A percentile compares a stretch with the other conserved stretches of the same genome.
phyloP scores from a whole-genome alignment of 2,113 vertebrate species.

The Pandion haliaetus region DNA sequence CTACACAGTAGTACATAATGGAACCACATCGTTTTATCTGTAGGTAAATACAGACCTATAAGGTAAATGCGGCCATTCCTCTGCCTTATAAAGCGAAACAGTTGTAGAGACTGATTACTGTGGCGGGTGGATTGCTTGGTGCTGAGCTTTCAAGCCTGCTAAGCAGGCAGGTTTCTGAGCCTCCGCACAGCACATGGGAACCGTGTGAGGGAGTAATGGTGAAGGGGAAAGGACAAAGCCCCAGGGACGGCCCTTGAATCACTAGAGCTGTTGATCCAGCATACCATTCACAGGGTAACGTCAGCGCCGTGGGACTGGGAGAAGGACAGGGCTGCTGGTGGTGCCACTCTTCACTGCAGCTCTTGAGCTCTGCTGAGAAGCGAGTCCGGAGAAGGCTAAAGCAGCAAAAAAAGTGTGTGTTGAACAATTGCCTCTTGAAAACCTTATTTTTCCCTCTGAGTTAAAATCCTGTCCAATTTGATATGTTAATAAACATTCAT shows the following conservation, averaged over 20 bases:
- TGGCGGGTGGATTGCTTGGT: background rate
- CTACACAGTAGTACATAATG: background rate
- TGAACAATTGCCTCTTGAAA: background rate
- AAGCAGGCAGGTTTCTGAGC: background rate
- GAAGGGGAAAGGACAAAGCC: background rate
- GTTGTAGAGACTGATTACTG: background rate
- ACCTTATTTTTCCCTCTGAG: background rate
- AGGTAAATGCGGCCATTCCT: background rate
- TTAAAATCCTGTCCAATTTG: background rate
- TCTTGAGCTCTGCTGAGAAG: background rate
- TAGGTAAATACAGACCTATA: background rate
- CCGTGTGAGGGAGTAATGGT: background rate
- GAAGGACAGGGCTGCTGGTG: background rate
- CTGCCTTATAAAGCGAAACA: background rate
- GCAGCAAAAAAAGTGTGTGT: background rate
- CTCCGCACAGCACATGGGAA: background rate
- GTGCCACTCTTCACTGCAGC: background rate
- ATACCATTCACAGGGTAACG: background rate
- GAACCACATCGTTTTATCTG: background rate
- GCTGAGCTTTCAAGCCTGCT: background rate
- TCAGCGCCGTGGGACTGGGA: background rate
- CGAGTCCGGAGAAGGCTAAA: background rate
- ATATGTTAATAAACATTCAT: slow-evolving; percentile 4
- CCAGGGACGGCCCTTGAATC: background rate
- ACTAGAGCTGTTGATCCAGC: background rate